phyloP scores from a whole-genome alignment of 2,113 vertebrate species.

The Cygnus atratus region DNA sequence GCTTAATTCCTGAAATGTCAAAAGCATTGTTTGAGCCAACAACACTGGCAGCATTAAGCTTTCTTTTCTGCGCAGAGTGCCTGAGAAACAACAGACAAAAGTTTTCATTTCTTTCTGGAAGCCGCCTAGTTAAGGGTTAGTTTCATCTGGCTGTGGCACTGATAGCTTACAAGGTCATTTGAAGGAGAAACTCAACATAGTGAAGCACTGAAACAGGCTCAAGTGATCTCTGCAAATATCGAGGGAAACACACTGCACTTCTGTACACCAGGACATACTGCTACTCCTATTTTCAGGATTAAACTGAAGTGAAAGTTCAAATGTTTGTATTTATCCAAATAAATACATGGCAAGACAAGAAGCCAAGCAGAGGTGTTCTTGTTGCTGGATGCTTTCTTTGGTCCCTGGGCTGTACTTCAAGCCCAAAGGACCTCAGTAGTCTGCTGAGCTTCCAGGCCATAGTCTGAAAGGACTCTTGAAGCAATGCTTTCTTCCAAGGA shows the following conservation, averaged over 20 bases:
- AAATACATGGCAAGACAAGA: not conserved
- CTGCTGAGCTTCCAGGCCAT: not conserved
- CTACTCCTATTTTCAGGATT: not conserved
- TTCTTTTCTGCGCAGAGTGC: slow-evolving; percentile 8
- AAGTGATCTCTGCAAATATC: not conserved
- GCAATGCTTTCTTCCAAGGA: not conserved
- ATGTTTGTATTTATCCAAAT: not conserved
- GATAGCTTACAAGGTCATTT: not conserved
- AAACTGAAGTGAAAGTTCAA: not conserved
- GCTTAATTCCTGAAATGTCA: slow-evolving; percentile 49
- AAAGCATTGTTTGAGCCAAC: slow-evolving; percentile 49
- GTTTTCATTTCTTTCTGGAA: slow-evolving; percentile 47
- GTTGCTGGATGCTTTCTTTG: not conserved
- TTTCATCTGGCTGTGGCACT: not conserved
- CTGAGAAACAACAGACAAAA: slow-evolving; percentile 46
- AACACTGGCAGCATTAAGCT: slow-evolving; percentile 28
- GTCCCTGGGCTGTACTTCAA: accelerated
- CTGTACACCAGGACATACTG: not conserved
- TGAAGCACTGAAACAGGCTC: slow-evolving; percentile 1
- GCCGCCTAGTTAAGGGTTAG: not conserved
- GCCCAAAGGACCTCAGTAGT: accelerated
- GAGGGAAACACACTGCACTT: not conserved
- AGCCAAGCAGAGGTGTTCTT: not conserved
- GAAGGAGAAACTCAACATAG: slow-evolving; percentile 5
- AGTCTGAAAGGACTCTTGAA: not conserved